phyloP scores from a whole-genome alignment of 2,888 invertebrate species.

The Hypercompe scribonia region DNA sequence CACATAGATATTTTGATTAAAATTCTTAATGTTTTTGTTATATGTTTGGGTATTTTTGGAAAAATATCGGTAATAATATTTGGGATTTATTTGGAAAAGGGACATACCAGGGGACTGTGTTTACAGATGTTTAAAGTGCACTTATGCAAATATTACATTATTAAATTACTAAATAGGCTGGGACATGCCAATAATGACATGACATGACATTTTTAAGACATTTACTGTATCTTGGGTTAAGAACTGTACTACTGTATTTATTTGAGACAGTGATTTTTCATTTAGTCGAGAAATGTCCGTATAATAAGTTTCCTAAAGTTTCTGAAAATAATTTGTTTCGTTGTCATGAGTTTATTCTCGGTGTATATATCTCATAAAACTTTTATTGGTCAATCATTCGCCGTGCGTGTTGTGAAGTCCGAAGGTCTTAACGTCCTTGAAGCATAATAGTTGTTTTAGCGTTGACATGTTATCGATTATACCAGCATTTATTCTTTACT shows the following conservation, averaged over 20 bases:
- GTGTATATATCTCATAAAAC: conserved; percentile 55
- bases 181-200: conserved; percentile 1
- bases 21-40: no score
- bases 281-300: conserved; percentile 12
- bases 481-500: conserved; percentile 9
- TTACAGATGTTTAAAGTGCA: background rate
- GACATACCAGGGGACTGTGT: background rate
- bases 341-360: conserved; percentile 53
- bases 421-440: conserved; percentile 47
- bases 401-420: conserved; percentile 50
- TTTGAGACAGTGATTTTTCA: conserved; percentile 6
- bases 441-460: conserved; percentile 29
- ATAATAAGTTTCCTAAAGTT: conserved; percentile 15
- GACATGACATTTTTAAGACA: background rate
- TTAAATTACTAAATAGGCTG: conserved; percentile 1
- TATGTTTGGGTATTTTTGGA: background rate
- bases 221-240: no score
- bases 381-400: conserved; percentile 54
- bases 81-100: background rate
- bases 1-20: no score
- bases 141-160: background rate
- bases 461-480: conserved; percentile 23
- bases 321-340: conserved; percentile 32
- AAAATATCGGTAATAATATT: background rate
- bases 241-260: background rate